These are phyloP conservation scores for Etheostoma spectabile DNA, from an alignment of 2,113 vertebrate genomes.

Conservation along the genomic window DNA sequence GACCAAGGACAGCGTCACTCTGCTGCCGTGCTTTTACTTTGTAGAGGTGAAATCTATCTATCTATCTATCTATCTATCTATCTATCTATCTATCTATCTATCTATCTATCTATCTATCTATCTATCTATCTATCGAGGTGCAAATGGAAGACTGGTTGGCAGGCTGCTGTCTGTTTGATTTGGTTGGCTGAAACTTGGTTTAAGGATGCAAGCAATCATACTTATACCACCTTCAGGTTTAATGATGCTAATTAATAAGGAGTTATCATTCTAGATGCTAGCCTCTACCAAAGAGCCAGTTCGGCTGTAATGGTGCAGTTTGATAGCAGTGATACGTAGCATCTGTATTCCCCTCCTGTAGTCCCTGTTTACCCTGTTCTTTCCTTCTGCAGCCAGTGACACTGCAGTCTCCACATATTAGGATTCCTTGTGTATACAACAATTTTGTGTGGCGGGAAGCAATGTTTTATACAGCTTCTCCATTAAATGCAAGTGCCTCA, in stretches of 20 bases:
- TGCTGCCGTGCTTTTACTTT: conserved; percentile 81
- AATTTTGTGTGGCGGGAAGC: neutral
- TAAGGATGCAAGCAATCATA: neutral
- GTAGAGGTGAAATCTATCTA: conserved; percentile 71
- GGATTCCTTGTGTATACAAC: neutral
- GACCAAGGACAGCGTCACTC: conserved; percentile 80
- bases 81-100: conserved; percentile 32
- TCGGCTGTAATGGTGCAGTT: neutral
- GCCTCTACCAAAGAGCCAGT: neutral
- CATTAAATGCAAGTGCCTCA: neutral
- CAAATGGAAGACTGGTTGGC: neutral
- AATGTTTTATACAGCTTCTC: neutral
- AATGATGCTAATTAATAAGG: neutral
- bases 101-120: conserved; percentile 39
- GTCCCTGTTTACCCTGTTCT: conserved; percentile 20
- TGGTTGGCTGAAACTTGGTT: neutral
- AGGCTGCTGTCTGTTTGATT: neutral
- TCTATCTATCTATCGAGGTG: conserved; percentile 13
- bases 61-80: conserved; percentile 52
- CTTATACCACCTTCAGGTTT: neutral
- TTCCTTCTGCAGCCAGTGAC: conserved; percentile 24
- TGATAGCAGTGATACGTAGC: conserved; percentile 1
- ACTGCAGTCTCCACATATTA: conserved; percentile 28
- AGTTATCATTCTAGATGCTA: neutral
- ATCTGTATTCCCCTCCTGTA: conserved; percentile 37